Conservation (phyloP, 2,113 vertebrate species). For the Climacteris rufus region DNA sequence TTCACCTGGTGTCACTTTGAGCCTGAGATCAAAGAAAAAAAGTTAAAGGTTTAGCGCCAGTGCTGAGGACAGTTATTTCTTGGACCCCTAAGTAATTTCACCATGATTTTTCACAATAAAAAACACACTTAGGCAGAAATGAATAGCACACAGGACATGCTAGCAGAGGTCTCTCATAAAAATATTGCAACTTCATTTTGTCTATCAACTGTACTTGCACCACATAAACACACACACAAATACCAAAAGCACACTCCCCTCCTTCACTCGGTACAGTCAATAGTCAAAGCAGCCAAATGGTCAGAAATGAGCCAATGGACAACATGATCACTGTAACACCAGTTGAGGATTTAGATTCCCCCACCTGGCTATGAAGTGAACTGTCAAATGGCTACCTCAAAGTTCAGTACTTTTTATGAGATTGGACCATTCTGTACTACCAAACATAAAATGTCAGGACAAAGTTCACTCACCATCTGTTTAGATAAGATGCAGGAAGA, state of each 20-base stretch:
- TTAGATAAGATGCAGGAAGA: conserved; percentile 77
- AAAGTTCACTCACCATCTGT: conserved; percentile 84
- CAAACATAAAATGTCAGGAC: conserved; percentile 59
- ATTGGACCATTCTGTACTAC: conserved; percentile 61
- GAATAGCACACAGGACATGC: conserved; percentile 72
- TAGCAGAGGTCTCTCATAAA: conserved; percentile 76
- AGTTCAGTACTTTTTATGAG: conserved; percentile 77
- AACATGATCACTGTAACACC: neutral
- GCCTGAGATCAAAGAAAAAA: neutral
- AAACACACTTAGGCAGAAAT: conserved; percentile 46
- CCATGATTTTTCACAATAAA: conserved; percentile 8
- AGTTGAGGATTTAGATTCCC: neutral
- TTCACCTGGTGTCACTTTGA: neutral
- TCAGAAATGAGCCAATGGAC: neutral
- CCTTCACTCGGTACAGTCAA: conserved; percentile 57
- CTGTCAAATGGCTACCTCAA: conserved; percentile 18
- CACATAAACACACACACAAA: neutral
- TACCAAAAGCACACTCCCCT: neutral
- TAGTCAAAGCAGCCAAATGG: conserved; percentile 47
- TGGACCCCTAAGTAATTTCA: conserved; percentile 25
- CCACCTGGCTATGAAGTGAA: conserved; percentile 10
- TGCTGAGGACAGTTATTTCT: neutral
- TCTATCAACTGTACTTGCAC: conserved; percentile 52
- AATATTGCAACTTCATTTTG: conserved; percentile 42
- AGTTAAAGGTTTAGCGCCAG: neutral